A percentile compares a stretch with the other conserved stretches of the same genome.
phyloP scores from a whole-genome alignment of 2,888 invertebrate genomes.

The Apodemia mormo region DNA sequence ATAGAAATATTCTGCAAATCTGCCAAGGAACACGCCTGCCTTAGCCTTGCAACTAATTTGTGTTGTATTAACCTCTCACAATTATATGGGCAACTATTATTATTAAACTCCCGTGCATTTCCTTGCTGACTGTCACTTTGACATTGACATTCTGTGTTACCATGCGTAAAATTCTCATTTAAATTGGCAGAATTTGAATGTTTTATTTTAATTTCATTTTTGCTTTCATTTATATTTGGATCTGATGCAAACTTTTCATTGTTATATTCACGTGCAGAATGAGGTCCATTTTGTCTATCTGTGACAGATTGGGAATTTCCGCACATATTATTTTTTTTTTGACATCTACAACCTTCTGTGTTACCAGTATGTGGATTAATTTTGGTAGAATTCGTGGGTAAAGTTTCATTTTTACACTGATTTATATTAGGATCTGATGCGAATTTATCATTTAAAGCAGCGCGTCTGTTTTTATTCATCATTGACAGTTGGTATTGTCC shows the following conservation, averaged over 20 bases:
- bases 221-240: slow-evolving; percentile 32
- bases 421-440: slow-evolving; percentile 69
- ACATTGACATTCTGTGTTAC: slow-evolving; percentile 42
- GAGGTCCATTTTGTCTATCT: not conserved
- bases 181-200: slow-evolving; percentile 41
- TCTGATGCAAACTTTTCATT: slow-evolving; percentile 22
- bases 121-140: slow-evolving; percentile 40
- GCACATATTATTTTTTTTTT: not conserved
- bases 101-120: slow-evolving; percentile 29
- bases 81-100: slow-evolving; percentile 31
- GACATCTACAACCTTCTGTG: slow-evolving; percentile 29
- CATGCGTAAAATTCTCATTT: slow-evolving; percentile 41
- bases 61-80: slow-evolving; percentile 54
- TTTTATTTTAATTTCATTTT: slow-evolving; percentile 24
- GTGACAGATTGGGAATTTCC: not conserved
- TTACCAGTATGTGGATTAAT: slow-evolving; percentile 41
- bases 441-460: slow-evolving; percentile 55
- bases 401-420: slow-evolving; percentile 38
- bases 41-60: slow-evolving; percentile 57
- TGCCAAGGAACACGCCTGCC: slow-evolving; percentile 63
- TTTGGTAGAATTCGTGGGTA: not conserved
- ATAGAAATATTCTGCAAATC: slow-evolving; percentile 54
- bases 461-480: slow-evolving; percentile 58
- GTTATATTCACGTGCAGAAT: not conserved
- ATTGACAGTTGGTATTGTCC: slow-evolving; percentile 68